phyloP scores from a whole-genome alignment of 2,797 vertebrate genomes.

The Enteromius viviparus region DNA sequence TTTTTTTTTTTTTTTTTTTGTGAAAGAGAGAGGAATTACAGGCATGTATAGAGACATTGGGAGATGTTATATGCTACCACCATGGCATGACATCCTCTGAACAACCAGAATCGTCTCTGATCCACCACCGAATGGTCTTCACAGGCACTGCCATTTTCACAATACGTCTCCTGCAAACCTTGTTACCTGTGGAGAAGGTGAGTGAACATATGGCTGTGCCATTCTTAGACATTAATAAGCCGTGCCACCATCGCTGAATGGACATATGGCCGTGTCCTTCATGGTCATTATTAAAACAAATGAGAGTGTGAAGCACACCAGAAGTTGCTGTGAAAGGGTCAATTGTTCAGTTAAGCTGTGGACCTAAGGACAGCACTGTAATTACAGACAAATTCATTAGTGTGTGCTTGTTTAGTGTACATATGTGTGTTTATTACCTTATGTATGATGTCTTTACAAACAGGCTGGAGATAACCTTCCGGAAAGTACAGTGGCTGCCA shows the following conservation, averaged over 20 bases:
- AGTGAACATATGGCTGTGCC: conserved; percentile 54
- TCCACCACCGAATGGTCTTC: conserved; percentile 88
- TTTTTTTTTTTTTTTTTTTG: conserved; percentile 43
- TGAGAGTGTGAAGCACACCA: conserved; percentile 31
- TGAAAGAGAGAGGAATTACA: conserved; percentile 88
- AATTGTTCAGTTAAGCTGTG: conserved; percentile 32
- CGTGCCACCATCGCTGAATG: not conserved
- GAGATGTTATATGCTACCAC: conserved; percentile 85
- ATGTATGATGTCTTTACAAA: conserved; percentile 30
- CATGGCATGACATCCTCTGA: conserved; percentile 71
- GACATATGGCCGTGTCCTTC: conserved; percentile 54
- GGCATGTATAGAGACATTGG: conserved; percentile 81
- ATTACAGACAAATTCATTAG: conserved; percentile 22
- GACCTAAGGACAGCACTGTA: conserved; percentile 18
- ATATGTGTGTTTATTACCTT: not conserved
- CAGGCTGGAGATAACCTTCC: conserved; percentile 85
- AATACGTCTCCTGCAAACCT: conserved; percentile 85
- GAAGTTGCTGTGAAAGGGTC: conserved; percentile 35
- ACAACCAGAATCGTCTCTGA: conserved; percentile 70
- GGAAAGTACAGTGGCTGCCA: conserved; percentile 79
- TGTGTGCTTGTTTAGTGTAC: conserved; percentile 7
- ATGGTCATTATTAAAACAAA: conserved; percentile 51
- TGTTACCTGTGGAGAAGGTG: conserved; percentile 94
- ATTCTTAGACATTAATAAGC: conserved; percentile 51
- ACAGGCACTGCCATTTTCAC: conserved; percentile 83